Evolutionary conservation across 2,888 invertebrate species (phyloP), one percentile per base, ranked within the genome.

Genomic region (Adela reaumurella): DNA sequence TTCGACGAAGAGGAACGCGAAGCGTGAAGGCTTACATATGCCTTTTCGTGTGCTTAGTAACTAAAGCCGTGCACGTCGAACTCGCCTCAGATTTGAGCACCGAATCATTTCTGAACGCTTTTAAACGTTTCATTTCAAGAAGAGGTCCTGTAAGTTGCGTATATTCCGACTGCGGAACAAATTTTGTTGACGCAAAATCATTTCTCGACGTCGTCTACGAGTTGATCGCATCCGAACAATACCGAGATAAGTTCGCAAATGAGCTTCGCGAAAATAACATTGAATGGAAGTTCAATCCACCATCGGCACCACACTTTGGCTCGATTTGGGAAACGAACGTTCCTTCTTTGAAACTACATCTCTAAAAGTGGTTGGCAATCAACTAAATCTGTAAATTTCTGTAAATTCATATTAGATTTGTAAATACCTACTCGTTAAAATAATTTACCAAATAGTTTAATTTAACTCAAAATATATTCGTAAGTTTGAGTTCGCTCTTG

Each of bases 1-100:
- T n/a, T 10, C 43, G 46, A 2, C 44, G 42, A 19, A 41, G 51
- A 3, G 48, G 49, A 3, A 16, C 43, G 10, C 19, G 29, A 17
- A 46, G 43, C 6, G 18, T 28, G 4, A 49, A 49, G 29, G 49
- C 46, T 16, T 50, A 50, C 20, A 19, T 50, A 4, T 48, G 48
- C 17, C 45, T 50, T 6, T 50, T 50, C 24, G 43, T 50, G 1
- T 50, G 50, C 45, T 17, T 48, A 4, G 45, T 19, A 6, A 50
- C 50, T 11, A 48, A 48, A 18, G 50, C 50, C 16, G 16, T 50
- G 10, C 50, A 50, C 29, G n/a, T 50, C 2, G 50, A 50, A 19
- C 35, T 50, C 2, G 50, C 35, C 8, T 29, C 47, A 2, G 48
- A 50, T 41, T 28, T 50, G 17, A 41, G 19, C 28, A 46, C 50